Conservation (phyloP, 2,113 vertebrate species). For the Origma solitaria region DNA sequence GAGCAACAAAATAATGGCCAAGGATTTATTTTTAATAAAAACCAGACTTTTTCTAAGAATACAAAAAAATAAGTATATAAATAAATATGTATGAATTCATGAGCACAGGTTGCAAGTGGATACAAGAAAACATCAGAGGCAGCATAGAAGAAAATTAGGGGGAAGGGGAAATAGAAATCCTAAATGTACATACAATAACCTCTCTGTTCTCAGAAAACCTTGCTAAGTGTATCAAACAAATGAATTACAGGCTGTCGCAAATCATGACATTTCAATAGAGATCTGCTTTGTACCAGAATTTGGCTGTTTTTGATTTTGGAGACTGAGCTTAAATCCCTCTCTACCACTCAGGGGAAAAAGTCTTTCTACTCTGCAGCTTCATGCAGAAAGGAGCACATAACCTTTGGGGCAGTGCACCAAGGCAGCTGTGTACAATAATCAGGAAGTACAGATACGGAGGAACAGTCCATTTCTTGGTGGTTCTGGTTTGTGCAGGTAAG, state of each 20-base stretch:
- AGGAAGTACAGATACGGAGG: neutral
- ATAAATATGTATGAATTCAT: neutral
- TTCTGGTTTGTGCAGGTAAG: neutral
- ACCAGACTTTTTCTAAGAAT: neutral
- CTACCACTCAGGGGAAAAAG: rapidly evolving
- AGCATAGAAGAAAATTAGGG: rapidly evolving
- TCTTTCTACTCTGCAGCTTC: rapidly evolving
- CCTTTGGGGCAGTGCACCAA: neutral
- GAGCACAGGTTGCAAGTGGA: neutral
- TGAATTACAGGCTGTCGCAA: neutral
- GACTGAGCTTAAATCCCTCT: neutral
- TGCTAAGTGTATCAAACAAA: neutral
- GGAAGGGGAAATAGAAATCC: neutral
- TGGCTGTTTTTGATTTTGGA: neutral
- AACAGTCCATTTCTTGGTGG: neutral
- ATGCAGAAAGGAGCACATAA: neutral
- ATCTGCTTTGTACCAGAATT: neutral
- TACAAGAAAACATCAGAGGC: neutral
- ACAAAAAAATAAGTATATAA: neutral
- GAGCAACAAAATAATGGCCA: constrained; percentile 13
- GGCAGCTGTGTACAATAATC: neutral
- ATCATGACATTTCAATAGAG: neutral
- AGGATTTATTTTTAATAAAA: constrained; percentile 20
- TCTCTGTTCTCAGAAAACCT: rapidly evolving
- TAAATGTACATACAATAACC: rapidly evolving